Evolutionary conservation across 1,140 invertebrate species (phyloP), one percentile per base, ranked within the genome.

Genomic region (Neotoxoptera formosana): DNA sequence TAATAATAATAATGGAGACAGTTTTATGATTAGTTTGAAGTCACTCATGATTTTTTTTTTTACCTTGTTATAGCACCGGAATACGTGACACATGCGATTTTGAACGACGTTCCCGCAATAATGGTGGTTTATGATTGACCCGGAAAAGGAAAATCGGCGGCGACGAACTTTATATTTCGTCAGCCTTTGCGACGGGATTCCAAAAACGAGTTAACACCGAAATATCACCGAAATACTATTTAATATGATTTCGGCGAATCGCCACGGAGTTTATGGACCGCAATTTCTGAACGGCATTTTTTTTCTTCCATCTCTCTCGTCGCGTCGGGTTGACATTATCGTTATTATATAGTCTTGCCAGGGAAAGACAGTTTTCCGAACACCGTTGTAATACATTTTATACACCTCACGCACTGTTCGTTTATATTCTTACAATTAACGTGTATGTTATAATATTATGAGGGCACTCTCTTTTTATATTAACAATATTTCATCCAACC

Each of bases 11-110:
- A 76, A 67, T 14, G 60, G n/a, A 34, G 60, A 76, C 60, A 76
- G 60, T 76, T 76, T 76, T 76, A 76, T 76, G n/a, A 76, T 76
- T 76, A 30, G 60, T 76, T 76, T 76, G 60, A 76, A 76, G 14
- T 76, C 60, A 17, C 30, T 76, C 30, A n/a, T 1, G 60, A 76
- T 11, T 76, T 76, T 67, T 76, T 76, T n/a, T 67, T 76, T 76
- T n/a, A 76, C 60, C n/a, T 76, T 14, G 60, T 76, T 76, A 76
- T 76, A 7, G n/a, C 14, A n/a, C 6, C 14, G 30, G 14, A 76
- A n/a, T 76, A 76, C 60, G n/a, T 76, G 60, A n/a, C 60, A 76
- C 30, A 76, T n/a, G 60, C 17, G 60, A 76, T 67, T 67, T 67
- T 11, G n/a, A 67, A n/a, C 30, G 30, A 4, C 60, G 60, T n/a